A percentile compares a stretch with the other conserved stretches of the same genome.
phyloP scores from a whole-genome alignment of 2,888 invertebrate species.

The Pterobdella sp. region DNA sequence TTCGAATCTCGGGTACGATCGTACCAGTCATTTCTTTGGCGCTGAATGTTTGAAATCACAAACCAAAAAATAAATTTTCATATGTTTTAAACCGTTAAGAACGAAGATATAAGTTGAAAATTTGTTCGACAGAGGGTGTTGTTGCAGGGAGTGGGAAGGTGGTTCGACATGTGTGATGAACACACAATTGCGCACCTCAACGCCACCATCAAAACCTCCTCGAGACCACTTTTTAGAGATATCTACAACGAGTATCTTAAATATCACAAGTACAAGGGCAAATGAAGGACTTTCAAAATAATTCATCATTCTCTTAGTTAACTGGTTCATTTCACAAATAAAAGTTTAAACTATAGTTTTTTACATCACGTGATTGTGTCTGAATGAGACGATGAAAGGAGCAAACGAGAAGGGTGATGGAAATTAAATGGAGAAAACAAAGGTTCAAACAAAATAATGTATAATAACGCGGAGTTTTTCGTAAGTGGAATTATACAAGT shows the following conservation, averaged over 20 bases:
- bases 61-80: too few species aligned
- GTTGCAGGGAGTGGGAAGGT: slow-evolving; percentile 18
- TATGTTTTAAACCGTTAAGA: too few species aligned
- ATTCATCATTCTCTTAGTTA: background rate
- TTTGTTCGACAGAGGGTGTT: slow-evolving; percentile 20
- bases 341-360: background rate
- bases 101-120: too few species aligned
- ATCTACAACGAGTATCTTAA: slow-evolving; percentile 14
- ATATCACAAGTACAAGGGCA: slow-evolving; percentile 24
- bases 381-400: background rate
- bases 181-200: slow-evolving; percentile 21
- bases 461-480: too few species aligned
- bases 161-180: slow-evolving; percentile 27
- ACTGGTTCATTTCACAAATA: background rate
- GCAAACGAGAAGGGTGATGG: too few species aligned
- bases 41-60: too few species aligned
- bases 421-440: too few species aligned
- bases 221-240: slow-evolving; percentile 11
- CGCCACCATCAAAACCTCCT: background rate
- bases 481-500: too few species aligned
- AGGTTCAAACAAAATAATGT: too few species aligned
- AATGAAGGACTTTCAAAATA: slow-evolving; percentile 3
- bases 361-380: background rate
- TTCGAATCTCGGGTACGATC: too few species aligned
- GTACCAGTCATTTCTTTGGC: too few species aligned